Conservation (phyloP, 2,797 vertebrate species). For the Lepus townsendii region DNA sequence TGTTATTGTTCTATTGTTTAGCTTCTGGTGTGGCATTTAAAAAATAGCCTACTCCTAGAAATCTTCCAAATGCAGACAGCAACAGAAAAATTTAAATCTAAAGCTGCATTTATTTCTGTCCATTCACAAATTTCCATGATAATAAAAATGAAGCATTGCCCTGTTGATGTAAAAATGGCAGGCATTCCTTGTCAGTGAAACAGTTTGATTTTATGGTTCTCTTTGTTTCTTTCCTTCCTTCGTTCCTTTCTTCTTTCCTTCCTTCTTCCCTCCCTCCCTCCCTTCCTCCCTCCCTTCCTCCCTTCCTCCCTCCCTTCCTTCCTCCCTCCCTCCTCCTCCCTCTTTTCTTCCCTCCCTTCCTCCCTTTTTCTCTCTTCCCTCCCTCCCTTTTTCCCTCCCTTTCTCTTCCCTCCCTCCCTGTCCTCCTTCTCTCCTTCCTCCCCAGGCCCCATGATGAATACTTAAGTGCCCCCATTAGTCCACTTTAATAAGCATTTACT, state of each 20-base stretch:
- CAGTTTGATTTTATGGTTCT: constrained; percentile 66
- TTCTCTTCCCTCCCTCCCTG: too few relatives aligned
- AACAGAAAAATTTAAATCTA: constrained; percentile 61
- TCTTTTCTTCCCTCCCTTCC: constrained; percentile 68
- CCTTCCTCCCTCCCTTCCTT: not conserved
- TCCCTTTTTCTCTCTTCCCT: constrained; percentile 72
- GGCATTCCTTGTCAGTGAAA: constrained; percentile 74
- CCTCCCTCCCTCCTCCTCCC: constrained; percentile 56
- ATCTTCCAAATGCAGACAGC: not conserved
- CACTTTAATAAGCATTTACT: constrained; percentile 85
- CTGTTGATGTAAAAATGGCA: constrained; percentile 53
- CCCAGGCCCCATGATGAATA: constrained; percentile 71
- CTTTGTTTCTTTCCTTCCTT: constrained; percentile 79
- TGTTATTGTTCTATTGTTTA: constrained; percentile 82
- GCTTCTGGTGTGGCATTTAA: constrained; percentile 68
- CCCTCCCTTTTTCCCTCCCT: too few relatives aligned
- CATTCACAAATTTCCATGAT: constrained; percentile 49
- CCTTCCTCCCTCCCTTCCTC: rapidly evolving
- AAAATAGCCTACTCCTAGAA: constrained; percentile 14
- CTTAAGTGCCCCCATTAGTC: constrained; percentile 78
- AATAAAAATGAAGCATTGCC: constrained; percentile 68
- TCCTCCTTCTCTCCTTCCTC: constrained; percentile 58
- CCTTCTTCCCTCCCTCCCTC: rapidly evolving
- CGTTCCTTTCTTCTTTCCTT: constrained; percentile 24
- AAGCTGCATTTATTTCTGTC: constrained; percentile 33